phyloP scores from a whole-genome alignment of 2,113 vertebrate genomes.

The Cyanoramphus novaezelandiae region DNA sequence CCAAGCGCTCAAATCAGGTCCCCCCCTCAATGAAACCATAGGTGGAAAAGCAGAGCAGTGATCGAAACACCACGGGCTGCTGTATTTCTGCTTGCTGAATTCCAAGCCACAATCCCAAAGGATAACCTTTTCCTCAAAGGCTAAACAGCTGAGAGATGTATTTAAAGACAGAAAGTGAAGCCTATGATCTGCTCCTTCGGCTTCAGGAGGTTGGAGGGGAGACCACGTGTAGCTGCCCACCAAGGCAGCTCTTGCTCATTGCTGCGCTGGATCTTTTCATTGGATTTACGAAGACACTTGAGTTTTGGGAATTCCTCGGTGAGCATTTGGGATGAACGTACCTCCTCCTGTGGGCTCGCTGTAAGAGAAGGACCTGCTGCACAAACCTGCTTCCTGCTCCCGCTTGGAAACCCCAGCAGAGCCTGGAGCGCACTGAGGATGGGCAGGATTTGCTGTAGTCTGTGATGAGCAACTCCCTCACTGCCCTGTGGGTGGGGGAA shows the following conservation, averaged over 20 bases:
- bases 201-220: background rate
- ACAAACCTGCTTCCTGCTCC: background rate
- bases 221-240: background rate
- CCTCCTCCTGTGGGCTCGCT: background rate
- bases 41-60: background rate
- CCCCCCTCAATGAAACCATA: background rate
- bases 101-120: background rate
- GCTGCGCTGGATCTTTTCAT: background rate
- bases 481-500: conserved; percentile 41
- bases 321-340: accelerated
- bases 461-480: background rate
- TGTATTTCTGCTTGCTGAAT: background rate
- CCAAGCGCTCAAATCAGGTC: background rate
- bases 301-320: background rate
- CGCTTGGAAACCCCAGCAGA: background rate
- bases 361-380: background rate
- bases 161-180: background rate
- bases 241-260: background rate
- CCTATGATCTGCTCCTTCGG: background rate
- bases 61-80: accelerated
- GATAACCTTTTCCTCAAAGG: background rate
- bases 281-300: background rate
- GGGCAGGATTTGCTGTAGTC: background rate
- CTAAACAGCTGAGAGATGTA: background rate
- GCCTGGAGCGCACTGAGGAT: background rate